These are phyloP conservation scores for Xyrichtys novacula DNA, from an alignment of 2,797 vertebrate species.

Conservation along the genomic window DNA sequence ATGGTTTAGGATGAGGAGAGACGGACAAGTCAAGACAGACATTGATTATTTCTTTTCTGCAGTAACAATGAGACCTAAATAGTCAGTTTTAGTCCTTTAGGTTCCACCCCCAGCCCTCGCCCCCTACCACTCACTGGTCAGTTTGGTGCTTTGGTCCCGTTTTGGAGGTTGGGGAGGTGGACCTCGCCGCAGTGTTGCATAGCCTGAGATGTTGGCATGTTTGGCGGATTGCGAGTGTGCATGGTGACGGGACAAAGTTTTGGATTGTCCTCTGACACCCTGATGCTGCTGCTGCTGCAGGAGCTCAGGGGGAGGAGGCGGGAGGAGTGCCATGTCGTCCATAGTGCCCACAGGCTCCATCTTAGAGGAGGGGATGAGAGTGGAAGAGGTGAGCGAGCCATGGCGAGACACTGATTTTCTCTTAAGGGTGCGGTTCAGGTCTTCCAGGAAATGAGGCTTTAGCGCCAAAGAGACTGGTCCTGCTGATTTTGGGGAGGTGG, in stretches of 20 bases:
- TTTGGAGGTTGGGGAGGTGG: conserved; percentile 95
- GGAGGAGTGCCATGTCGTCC: conserved; percentile 97
- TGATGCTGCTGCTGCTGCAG: conserved; percentile 88
- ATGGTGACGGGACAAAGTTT: conserved; percentile 82
- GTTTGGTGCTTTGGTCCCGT: conserved; percentile 98
- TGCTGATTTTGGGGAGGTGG: conserved; percentile 91
- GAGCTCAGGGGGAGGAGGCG: conserved; percentile 94
- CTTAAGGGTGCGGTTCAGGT: conserved; percentile 98
- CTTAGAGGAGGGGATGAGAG: conserved; percentile 81
- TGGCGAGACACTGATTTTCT: conserved; percentile 97
- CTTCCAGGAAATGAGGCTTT: conserved; percentile 96
- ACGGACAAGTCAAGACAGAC: conserved; percentile 53
- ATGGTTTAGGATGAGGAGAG: conserved; percentile 52
- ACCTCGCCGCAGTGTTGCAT: conserved; percentile 96
- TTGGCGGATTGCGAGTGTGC: conserved; percentile 81
- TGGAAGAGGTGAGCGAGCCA: conserved; percentile 90
- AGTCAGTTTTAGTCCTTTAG: conserved; percentile 49
- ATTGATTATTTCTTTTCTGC: conserved; percentile 53
- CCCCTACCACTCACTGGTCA: conserved; percentile 92
- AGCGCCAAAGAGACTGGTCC: conserved; percentile 82
- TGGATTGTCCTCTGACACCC: conserved; percentile 83
- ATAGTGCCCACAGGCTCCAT: conserved; percentile 93
- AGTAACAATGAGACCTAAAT: conserved; percentile 40
- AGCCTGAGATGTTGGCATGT: conserved; percentile 95
- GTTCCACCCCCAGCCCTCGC: conserved; percentile 33